Conservation (phyloP, 1,140 invertebrate species). For the Musca domestica region DNA sequence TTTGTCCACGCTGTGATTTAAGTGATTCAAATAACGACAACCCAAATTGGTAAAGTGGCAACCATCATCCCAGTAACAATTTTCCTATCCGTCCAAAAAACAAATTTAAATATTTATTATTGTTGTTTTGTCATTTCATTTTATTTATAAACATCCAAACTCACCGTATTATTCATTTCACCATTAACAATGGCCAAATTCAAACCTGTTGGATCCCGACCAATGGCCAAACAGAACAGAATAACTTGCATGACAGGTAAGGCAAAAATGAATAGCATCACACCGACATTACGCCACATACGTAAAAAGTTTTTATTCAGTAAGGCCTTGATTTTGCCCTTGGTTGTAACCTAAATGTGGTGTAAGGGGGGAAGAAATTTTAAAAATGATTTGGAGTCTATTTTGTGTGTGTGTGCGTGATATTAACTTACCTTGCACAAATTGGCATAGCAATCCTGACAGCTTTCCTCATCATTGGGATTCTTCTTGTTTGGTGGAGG, state of each 20-base stretch:
- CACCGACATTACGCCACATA: slow-evolving; percentile 89
- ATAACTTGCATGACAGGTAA: slow-evolving; percentile 92
- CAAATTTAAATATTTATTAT: not conserved
- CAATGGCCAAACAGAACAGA: slow-evolving; percentile 91
- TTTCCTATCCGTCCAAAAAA: slow-evolving; percentile 30
- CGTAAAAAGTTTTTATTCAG: slow-evolving; percentile 90
- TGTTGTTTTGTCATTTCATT: not conserved
- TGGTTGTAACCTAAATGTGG: slow-evolving; percentile 57
- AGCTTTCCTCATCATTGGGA: slow-evolving; percentile 51
- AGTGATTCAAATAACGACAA: slow-evolving; percentile 71
- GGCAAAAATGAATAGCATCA: slow-evolving; percentile 89
- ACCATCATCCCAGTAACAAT: slow-evolving; percentile 55
- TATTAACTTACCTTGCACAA: slow-evolving; percentile 36
- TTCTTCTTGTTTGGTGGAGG: slow-evolving; percentile 44
- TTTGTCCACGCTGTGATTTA: slow-evolving; percentile 68
- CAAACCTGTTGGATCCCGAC: slow-evolving; percentile 82
- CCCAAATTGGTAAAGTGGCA: slow-evolving; percentile 71
- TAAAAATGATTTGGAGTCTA: not conserved
- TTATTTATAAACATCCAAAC: not conserved
- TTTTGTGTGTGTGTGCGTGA: no score
- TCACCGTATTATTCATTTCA: slow-evolving; percentile 67
- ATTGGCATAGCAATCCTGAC: slow-evolving; percentile 47
- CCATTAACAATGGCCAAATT: slow-evolving; percentile 82
- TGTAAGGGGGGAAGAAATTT: not conserved
- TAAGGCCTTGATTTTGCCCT: slow-evolving; percentile 73